Conservation (phyloP, 2,797 vertebrate genomes). For the Salmo trutta region DNA sequence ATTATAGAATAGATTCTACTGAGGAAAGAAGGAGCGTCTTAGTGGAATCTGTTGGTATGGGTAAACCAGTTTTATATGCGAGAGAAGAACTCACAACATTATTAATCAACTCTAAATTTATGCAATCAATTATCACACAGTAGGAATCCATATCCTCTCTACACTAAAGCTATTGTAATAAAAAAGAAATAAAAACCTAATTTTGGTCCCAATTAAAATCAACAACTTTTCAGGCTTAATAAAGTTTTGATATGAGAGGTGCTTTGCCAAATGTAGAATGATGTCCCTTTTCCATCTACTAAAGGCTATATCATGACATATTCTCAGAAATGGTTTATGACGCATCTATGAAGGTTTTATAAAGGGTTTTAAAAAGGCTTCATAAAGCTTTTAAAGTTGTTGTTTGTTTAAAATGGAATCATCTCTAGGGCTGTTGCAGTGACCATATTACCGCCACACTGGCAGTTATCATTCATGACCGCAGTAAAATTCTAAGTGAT, state of each 20-base stretch:
- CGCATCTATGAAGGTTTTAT: too few relatives aligned
- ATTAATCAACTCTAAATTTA: slow-evolving; percentile 39
- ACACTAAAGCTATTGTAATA: slow-evolving; percentile 18
- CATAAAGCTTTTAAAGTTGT: too few relatives aligned
- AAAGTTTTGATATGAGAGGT: background rate
- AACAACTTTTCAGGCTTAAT: background rate
- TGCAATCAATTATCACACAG: slow-evolving; percentile 55
- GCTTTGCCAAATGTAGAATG: background rate
- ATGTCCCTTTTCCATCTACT: background rate
- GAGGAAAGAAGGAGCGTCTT: background rate
- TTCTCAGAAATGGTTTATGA: background rate
- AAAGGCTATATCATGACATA: background rate
- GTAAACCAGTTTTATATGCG: background rate
- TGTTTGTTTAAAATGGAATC: too few relatives aligned
- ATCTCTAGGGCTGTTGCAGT: too few relatives aligned
- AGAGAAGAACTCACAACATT: slow-evolving; percentile 15
- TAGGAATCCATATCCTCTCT: slow-evolving; percentile 42
- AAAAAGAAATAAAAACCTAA: background rate
- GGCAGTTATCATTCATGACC: too few relatives aligned
- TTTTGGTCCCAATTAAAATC: background rate
- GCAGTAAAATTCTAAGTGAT: too few relatives aligned
- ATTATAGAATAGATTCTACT: background rate
- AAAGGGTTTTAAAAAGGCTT: too few relatives aligned
- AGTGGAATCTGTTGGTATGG: background rate
- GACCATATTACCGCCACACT: too few relatives aligned